phyloP scores from a whole-genome alignment of 2,888 invertebrate species.

The Leucoptera coffeella region DNA sequence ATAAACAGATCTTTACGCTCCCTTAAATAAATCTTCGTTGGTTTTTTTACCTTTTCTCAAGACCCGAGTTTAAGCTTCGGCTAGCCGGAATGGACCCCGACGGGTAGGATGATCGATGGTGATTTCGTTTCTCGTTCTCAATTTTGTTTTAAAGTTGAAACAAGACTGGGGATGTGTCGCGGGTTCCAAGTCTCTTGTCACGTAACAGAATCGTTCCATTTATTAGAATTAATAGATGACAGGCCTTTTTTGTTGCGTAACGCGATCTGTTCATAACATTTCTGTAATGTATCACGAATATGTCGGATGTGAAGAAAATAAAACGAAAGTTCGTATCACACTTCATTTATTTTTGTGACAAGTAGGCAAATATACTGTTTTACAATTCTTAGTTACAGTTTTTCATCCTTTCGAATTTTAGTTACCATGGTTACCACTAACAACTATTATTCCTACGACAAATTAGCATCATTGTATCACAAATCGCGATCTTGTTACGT shows the following conservation, averaged over 20 bases:
- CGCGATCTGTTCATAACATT: background rate
- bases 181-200: background rate
- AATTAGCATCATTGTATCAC: no score
- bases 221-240: background rate
- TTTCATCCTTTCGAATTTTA: no score
- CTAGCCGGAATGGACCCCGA: constrained; percentile 21
- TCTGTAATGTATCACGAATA: background rate
- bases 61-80: constrained; percentile 37
- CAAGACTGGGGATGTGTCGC: background rate
- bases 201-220: background rate
- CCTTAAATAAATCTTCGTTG: constrained; percentile 50
- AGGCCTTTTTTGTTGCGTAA: background rate
- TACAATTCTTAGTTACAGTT: no score
- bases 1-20: constrained; percentile 55
- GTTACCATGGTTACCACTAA: no score
- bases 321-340: no score
- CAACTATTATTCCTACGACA: no score
- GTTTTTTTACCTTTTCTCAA: constrained; percentile 39
- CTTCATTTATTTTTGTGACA: no score
- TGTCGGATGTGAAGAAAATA: no score
- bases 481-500: no score
- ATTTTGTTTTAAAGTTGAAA: constrained; percentile 3
- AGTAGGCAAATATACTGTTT: no score
- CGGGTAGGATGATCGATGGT: constrained; percentile 27
- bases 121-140: constrained; percentile 14